These are phyloP conservation scores for Eumeta japonica DNA, from an alignment of 1,140 invertebrate species.

Conservation along the genomic window DNA sequence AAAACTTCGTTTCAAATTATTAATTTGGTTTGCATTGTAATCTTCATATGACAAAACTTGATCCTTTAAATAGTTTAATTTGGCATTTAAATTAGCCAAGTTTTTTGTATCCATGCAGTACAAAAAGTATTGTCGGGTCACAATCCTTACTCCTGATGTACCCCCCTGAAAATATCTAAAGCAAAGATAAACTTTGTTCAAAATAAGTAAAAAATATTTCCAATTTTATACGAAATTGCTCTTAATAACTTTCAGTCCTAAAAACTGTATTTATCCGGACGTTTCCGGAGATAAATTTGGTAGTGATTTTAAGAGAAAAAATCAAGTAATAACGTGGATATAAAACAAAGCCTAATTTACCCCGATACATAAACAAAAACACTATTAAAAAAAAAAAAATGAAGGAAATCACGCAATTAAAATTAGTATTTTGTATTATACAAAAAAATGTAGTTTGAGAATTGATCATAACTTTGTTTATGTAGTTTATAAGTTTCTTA, in stretches of 20 bases:
- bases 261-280: conserved; percentile 2
- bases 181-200: background rate
- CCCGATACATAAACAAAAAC: conserved; percentile 4
- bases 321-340: background rate
- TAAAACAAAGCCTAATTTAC: background rate
- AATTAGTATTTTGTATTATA: background rate
- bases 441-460: background rate
- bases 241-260: background rate
- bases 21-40: too few relatives aligned
- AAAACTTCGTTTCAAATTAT: conserved; percentile 13
- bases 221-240: background rate
- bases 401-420: background rate
- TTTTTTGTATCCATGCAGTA: background rate
- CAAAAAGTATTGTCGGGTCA: too few relatives aligned
- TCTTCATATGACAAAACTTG: too few relatives aligned
- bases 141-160: too few relatives aligned
- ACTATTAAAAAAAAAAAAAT: background rate
- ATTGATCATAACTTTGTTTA: background rate
- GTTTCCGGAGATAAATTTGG: background rate
- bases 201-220: conserved; percentile 1
- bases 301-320: background rate
- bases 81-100: too few relatives aligned
- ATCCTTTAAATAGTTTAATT: too few relatives aligned
- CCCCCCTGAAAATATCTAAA: too few relatives aligned
- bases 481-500: conserved; percentile 1